Percentiles rank a stretch among this genome's conserved stretches.
These are phyloP conservation scores for Malurus leucopterus DNA, from an alignment of 2,797 vertebrate species.

Conservation along the genomic window DNA sequence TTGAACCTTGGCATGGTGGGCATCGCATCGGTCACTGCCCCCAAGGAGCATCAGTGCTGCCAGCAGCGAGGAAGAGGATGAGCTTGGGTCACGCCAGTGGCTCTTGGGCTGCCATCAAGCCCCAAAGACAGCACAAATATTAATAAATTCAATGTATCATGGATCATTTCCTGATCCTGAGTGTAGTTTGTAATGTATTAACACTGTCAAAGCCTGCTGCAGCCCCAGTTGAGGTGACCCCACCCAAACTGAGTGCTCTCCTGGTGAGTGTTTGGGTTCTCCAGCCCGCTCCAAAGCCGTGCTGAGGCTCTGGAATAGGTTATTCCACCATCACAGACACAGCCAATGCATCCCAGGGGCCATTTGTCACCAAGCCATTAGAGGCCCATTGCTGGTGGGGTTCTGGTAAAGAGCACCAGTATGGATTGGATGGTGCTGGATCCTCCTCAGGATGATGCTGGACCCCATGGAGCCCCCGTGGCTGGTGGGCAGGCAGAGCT, in stretches of 20 bases:
- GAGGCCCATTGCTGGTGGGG: neutral
- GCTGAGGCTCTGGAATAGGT: neutral
- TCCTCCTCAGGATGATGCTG: neutral
- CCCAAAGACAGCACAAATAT: neutral
- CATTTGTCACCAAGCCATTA: accelerated
- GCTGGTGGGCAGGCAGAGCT: neutral
- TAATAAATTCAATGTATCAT: neutral
- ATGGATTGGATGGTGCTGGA: accelerated
- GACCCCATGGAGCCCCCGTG: neutral
- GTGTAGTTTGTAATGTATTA: neutral
- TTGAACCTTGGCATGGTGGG: neutral
- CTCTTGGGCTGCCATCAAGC: neutral
- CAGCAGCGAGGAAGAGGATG: accelerated
- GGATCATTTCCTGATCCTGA: neutral
- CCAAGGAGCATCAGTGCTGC: accelerated
- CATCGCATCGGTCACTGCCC: accelerated
- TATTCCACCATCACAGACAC: neutral
- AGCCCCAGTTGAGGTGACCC: neutral
- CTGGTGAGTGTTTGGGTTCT: neutral
- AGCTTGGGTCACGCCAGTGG: neutral
- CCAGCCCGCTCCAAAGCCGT: neutral
- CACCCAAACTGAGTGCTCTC: neutral
- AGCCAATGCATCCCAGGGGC: accelerated
- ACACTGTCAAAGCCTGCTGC: neutral
- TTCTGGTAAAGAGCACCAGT: neutral